Conservation (phyloP, 2,888 invertebrate genomes). For the Zaprionus lineosus region DNA sequence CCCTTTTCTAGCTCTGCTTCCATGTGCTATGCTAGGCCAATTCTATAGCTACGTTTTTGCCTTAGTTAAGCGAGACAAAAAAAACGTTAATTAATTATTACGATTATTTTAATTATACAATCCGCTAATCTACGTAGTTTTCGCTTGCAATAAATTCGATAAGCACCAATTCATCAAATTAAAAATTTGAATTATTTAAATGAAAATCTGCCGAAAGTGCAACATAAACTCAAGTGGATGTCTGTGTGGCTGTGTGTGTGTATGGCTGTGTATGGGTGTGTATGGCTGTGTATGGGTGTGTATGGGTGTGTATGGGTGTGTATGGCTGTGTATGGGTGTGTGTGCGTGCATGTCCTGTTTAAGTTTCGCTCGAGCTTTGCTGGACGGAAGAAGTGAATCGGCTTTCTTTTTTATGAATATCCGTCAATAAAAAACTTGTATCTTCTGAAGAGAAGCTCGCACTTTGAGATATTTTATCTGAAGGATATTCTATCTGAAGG, state of each 20-base stretch:
- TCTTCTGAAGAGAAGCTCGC: too few relatives aligned
- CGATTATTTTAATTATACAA: conserved; percentile 34
- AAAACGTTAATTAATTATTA: conserved; percentile 20
- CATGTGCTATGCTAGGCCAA: background rate
- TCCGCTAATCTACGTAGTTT: conserved; percentile 27
- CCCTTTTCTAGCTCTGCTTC: too few relatives aligned
- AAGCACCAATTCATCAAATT: conserved; percentile 76
- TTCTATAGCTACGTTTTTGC: conserved; percentile 3
- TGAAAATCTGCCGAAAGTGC: conserved; percentile 1
- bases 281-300: conserved; percentile 5
- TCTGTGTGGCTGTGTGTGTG: background rate
- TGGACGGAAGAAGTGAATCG: conserved; percentile 68
- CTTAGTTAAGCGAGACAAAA: conserved; percentile 45
- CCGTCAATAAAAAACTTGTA: too few relatives aligned
- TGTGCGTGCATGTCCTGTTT: too few relatives aligned
- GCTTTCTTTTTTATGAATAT: too few relatives aligned
- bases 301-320: background rate
- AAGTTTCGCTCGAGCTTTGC: conserved; percentile 24
- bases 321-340: conserved; percentile 10
- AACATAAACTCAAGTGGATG: conserved; percentile 22
- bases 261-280: conserved; percentile 10
- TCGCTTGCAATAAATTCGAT: conserved; percentile 77
- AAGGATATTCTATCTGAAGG: too few relatives aligned
- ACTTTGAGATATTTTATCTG: too few relatives aligned
- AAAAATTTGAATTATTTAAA: conserved; percentile 7